These are phyloP conservation scores for Pelobates fuscus DNA, from an alignment of 2,113 vertebrate genomes.

Conservation along the genomic window DNA sequence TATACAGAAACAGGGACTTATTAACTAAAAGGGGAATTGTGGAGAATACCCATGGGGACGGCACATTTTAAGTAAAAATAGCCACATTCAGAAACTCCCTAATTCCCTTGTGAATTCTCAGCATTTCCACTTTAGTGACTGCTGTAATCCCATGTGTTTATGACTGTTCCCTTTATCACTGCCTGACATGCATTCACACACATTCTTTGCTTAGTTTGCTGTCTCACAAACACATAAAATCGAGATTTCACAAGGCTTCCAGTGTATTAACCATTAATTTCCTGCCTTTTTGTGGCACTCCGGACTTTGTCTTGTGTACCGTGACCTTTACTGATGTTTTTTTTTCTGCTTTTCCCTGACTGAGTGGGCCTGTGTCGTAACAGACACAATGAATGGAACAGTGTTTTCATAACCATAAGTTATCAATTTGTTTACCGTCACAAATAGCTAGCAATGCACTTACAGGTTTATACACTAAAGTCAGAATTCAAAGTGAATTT, in stretches of 20 bases:
- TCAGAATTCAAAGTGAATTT: too few species aligned
- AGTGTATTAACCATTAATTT: neutral
- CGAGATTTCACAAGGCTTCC: neutral
- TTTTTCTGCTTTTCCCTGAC: neutral
- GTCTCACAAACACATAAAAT: neutral
- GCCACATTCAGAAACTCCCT: too few species aligned
- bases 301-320: neutral
- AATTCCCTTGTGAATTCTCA: too few species aligned
- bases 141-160: too few species aligned
- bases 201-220: neutral
- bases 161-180: too few species aligned
- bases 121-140: too few species aligned
- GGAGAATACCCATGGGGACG: too few species aligned
- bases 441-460: neutral
- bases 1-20: too few species aligned
- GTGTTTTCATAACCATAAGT: neutral
- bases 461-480: too few species aligned
- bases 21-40: too few species aligned
- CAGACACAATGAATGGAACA: conserved; percentile 8
- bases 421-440: neutral
- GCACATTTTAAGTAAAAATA: too few species aligned
- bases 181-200: neutral
- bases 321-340: neutral
- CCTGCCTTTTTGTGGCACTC: neutral
- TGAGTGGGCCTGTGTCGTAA: conserved; percentile 14